These are phyloP conservation scores for Spodoptera litura DNA, from an alignment of 1,140 invertebrate species.

Conservation along the genomic window DNA sequence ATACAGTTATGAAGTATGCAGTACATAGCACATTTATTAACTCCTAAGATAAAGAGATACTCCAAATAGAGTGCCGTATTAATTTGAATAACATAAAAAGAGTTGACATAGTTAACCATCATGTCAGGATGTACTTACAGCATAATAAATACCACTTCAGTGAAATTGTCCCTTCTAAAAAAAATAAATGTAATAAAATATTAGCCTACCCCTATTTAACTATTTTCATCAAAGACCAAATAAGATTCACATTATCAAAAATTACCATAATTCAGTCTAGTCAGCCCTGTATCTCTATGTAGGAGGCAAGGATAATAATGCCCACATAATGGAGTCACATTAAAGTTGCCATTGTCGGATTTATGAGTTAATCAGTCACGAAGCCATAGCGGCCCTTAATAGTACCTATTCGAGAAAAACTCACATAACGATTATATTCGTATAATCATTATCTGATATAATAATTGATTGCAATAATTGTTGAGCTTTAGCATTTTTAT, in stretches of 20 bases:
- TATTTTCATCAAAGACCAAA: neutral
- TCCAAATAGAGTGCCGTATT: no score
- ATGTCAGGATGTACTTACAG: no score
- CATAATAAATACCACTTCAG: no score
- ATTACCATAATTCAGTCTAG: neutral
- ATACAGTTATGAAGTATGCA: no score
- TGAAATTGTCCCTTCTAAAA: no score
- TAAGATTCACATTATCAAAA: neutral
- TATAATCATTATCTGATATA: constrained; percentile 8
- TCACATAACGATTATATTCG: constrained; percentile 8
- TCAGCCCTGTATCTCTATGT: constrained; percentile 56
- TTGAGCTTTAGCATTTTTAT: constrained; percentile 23
- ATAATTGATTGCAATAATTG: constrained; percentile 43
- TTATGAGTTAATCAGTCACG: constrained; percentile 64
- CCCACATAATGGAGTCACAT: constrained; percentile 56
- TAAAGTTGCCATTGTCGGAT: constrained; percentile 58
- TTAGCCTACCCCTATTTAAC: no score
- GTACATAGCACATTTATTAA: no score
- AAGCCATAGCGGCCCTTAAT: constrained; percentile 15
- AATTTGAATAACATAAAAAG: no score
- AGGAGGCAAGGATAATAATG: constrained; percentile 65
- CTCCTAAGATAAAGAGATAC: no score
- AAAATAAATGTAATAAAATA: no score
- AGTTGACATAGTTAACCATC: no score
- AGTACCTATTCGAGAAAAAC: constrained; percentile 32